A percentile compares a stretch with the other conserved stretches of the same genome.
Evolutionary conservation across 2,888 invertebrate genomes (phyloP).

Genomic region (Flexamia atlantica): DNA sequence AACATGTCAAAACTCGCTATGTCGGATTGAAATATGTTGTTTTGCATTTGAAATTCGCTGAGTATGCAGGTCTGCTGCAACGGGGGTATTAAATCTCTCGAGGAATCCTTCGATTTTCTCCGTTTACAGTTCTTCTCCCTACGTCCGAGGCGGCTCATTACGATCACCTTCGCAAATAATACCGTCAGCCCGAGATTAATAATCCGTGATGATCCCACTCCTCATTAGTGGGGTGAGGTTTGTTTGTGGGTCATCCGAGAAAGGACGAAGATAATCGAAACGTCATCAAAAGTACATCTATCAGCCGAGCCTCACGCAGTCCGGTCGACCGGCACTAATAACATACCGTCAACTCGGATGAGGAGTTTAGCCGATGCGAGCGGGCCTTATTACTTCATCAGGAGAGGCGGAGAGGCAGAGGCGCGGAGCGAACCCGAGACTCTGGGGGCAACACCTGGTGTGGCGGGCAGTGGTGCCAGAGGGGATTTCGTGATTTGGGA

Average conservation of each 20-base stretch:
- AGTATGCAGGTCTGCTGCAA: no score
- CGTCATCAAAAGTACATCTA: slow-evolving; percentile 49
- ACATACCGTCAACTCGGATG: slow-evolving; percentile 29
- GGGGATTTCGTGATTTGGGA: no score
- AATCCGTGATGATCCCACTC: slow-evolving; percentile 19
- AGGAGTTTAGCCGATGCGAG: slow-evolving; percentile 39
- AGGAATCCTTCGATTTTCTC: no score
- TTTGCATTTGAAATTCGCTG: no score
- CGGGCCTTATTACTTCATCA: slow-evolving; percentile 39
- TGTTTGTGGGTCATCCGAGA: slow-evolving; percentile 39
- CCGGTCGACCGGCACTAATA: slow-evolving; percentile 36
- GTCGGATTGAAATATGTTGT: no score
- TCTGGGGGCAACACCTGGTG: background rate
- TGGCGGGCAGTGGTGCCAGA: background rate
- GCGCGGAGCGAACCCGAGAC: background rate
- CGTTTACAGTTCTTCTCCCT: no score
- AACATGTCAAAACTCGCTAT: no score
- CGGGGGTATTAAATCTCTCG: no score
- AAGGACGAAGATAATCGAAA: slow-evolving; percentile 42
- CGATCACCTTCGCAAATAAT: slow-evolving; percentile 32
- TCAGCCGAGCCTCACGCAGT: slow-evolving; percentile 26
- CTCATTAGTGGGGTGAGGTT: slow-evolving; percentile 18
- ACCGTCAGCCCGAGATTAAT: slow-evolving; percentile 31
- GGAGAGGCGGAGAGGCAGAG: background rate
- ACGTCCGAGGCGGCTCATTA: no score